These are phyloP conservation scores for Lithobates sylvaticus DNA, from an alignment of 2,797 vertebrate genomes.

Conservation along the genomic window DNA sequence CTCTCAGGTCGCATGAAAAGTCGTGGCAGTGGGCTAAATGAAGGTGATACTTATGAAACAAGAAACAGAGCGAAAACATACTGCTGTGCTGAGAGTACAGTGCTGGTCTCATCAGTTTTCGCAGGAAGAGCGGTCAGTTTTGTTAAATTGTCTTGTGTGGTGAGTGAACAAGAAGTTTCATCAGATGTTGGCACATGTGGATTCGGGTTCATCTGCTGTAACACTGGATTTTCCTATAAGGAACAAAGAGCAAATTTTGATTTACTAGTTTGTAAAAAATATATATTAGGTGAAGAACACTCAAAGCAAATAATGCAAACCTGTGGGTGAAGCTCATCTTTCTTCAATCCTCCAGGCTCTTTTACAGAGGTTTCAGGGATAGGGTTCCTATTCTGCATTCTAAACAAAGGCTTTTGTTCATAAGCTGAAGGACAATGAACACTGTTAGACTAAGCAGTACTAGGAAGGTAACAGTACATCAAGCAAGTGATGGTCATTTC, in stretches of 20 bases:
- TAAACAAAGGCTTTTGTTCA: not conserved
- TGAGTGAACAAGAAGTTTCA: not conserved
- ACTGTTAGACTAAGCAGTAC: not conserved
- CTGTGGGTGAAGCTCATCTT: conserved; percentile 26
- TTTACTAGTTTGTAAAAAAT: too few species aligned
- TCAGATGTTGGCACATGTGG: not conserved
- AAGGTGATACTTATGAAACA: not conserved
- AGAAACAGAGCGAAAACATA: conserved; percentile 1
- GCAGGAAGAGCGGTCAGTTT: not conserved
- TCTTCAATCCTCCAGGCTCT: conserved; percentile 20
- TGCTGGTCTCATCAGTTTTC: not conserved
- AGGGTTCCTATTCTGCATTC: not conserved
- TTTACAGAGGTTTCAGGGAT: not conserved
- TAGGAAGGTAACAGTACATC: too few species aligned
- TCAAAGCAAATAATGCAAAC: not conserved
- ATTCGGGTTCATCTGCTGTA: conserved; percentile 45
- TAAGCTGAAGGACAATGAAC: conserved; percentile 13
- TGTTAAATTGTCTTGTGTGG: not conserved
- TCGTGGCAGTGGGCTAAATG: too few species aligned
- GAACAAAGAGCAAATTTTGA: too few species aligned
- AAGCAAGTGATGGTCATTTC: too few species aligned
- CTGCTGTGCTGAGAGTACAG: not conserved
- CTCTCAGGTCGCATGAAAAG: too few species aligned
- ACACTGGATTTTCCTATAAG: conserved; percentile 46
- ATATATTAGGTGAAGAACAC: too few species aligned